These are phyloP conservation scores for Eurystomus gularis DNA, from an alignment of 2,113 vertebrate species.

Conservation along the genomic window DNA sequence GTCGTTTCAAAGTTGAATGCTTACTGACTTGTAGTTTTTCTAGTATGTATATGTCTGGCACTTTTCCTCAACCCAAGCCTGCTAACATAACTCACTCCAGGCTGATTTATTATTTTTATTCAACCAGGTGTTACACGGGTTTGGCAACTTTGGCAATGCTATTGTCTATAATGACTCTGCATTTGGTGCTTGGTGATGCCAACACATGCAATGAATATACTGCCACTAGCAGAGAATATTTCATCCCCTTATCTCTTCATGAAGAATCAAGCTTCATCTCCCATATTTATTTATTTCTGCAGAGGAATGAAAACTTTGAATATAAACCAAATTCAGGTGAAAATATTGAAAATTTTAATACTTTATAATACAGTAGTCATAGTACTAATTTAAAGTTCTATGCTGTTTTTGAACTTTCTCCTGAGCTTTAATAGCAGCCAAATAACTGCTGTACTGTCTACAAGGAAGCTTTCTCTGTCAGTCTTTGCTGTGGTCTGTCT, in stretches of 20 bases:
- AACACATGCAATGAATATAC: fast-evolving
- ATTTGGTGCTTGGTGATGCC: slow-evolving; percentile 12
- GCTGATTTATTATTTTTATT: slow-evolving; percentile 44
- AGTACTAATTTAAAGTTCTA: not conserved
- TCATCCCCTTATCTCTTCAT: not conserved
- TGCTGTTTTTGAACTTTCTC: not conserved
- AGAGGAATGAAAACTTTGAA: not conserved
- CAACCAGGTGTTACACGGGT: not conserved
- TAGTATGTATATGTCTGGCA: not conserved
- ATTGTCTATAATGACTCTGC: not conserved
- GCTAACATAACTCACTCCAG: not conserved
- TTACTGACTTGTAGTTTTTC: not conserved
- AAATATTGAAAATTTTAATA: not conserved
- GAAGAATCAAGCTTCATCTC: not conserved
- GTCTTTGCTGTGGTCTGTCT: not conserved
- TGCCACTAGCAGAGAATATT: slow-evolving; percentile 2
- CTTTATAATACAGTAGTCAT: not conserved
- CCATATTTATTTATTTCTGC: not conserved
- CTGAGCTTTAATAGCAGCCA: not conserved
- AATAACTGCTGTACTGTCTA: not conserved
- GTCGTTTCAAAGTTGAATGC: not conserved
- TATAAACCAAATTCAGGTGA: not conserved
- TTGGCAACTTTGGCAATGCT: slow-evolving; percentile 28
- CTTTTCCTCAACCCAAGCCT: not conserved
- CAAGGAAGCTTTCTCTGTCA: not conserved